phyloP scores from a whole-genome alignment of 2,888 invertebrate genomes.

The Salticus scenicus region DNA sequence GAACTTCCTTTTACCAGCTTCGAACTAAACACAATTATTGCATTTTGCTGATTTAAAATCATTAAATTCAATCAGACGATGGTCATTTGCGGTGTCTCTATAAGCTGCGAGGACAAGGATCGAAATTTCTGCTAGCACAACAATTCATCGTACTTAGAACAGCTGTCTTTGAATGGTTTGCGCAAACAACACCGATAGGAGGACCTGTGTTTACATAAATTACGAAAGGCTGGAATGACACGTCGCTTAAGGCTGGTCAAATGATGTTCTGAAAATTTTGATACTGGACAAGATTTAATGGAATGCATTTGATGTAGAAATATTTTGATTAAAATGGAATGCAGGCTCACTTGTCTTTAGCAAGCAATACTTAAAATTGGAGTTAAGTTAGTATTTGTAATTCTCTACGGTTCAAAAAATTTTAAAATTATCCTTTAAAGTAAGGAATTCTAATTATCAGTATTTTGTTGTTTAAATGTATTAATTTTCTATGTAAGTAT shows the following conservation, averaged over 20 bases:
- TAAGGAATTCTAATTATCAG: too few species aligned
- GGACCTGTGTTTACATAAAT: slow-evolving; percentile 5
- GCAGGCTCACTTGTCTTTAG: not conserved
- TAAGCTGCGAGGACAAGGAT: not conserved
- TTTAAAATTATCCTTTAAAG: too few species aligned
- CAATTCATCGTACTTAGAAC: not conserved
- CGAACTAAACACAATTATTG: too few species aligned
- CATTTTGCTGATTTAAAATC: not conserved
- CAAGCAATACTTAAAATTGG: too few species aligned
- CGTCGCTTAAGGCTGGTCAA: not conserved
- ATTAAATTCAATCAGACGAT: not conserved
- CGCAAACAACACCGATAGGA: not conserved
- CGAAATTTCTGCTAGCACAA: not conserved
- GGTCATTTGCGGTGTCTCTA: not conserved
- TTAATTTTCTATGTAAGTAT: too few species aligned
- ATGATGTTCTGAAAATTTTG: not conserved
- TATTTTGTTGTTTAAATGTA: too few species aligned
- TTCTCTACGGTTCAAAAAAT: too few species aligned
- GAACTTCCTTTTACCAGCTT: too few species aligned
- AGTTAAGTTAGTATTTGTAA: too few species aligned
- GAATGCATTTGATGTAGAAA: not conserved
- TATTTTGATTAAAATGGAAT: not conserved
- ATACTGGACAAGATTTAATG: not conserved
- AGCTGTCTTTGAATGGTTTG: not conserved
- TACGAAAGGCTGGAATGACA: not conserved